Evolutionary conservation across 2,113 vertebrate genomes (phyloP).

Genomic region (Prolemur simus): DNA sequence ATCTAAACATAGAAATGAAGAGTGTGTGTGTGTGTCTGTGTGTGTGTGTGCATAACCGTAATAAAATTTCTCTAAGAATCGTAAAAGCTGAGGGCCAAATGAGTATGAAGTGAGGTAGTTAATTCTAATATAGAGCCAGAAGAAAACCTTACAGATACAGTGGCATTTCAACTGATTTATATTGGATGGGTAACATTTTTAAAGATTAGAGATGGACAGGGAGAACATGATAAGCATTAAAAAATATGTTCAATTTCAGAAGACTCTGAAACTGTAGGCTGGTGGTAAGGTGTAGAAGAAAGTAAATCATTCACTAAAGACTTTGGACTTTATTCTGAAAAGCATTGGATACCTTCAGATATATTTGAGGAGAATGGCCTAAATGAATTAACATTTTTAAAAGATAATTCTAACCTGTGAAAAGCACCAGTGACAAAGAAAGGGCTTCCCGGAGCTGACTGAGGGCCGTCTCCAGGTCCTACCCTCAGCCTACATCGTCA

Average conservation of each 20-base stretch:
- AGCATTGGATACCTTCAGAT: background rate
- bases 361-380: background rate
- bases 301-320: background rate
- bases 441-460: no score
- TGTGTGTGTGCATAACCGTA: background rate
- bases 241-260: background rate
- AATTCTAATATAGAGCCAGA: background rate
- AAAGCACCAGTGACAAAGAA: no score
- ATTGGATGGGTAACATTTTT: background rate
- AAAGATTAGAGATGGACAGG: background rate
- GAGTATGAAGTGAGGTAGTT: background rate
- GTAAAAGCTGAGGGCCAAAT: background rate
- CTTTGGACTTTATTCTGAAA: constrained; percentile 20
- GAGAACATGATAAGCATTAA: background rate
- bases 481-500: no score
- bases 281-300: background rate
- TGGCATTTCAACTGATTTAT: background rate
- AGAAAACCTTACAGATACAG: background rate
- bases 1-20: background rate
- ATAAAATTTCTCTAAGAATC: background rate
- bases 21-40: background rate
- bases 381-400: background rate
- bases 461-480: no score
- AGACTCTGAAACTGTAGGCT: background rate
- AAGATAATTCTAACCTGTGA: background rate